Evolutionary conservation across 1,140 invertebrate species (phyloP).

Genomic region (Drosophila equinoxialis): DNA sequence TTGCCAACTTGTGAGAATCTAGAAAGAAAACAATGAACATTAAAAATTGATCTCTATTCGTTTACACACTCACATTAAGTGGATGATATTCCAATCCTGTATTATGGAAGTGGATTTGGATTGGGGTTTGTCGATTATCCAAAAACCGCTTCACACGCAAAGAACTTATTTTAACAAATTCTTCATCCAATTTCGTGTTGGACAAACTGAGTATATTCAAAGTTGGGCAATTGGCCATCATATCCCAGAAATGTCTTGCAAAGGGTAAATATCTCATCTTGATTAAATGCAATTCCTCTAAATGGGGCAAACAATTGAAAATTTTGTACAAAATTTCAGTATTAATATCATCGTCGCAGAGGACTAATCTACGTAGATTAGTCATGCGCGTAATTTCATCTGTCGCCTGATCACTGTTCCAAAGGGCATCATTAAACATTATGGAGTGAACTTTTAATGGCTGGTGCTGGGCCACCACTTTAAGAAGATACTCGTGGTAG

Average conservation of each 20-base stretch:
- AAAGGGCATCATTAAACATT: conserved; percentile 58
- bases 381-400: conserved; percentile 25
- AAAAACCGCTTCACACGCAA: neutral
- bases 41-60: too few species aligned
- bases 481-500: conserved; percentile 37
- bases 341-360: conserved; percentile 62
- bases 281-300: conserved; percentile 56
- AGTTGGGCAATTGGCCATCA: conserved; percentile 12
- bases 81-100: conserved; percentile 13
- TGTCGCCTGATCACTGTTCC: conserved; percentile 39
- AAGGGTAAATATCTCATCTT: conserved; percentile 51
- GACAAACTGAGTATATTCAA: conserved; percentile 47
- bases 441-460: conserved; percentile 39
- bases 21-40: neutral
- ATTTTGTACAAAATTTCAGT: conserved; percentile 26
- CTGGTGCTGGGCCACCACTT: conserved; percentile 13
- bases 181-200: conserved; percentile 14
- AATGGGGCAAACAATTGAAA: conserved; percentile 23
- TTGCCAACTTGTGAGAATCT: conserved; percentile 14
- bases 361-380: conserved; percentile 42
- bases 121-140: neutral
- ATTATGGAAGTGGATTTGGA: conserved; percentile 38
- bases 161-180: conserved; percentile 22
- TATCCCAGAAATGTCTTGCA: conserved; percentile 41
- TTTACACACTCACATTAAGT: conserved; percentile 4